Evolutionary conservation across 2,113 vertebrate genomes (phyloP).

Genomic region (Corvus moneduloides): DNA sequence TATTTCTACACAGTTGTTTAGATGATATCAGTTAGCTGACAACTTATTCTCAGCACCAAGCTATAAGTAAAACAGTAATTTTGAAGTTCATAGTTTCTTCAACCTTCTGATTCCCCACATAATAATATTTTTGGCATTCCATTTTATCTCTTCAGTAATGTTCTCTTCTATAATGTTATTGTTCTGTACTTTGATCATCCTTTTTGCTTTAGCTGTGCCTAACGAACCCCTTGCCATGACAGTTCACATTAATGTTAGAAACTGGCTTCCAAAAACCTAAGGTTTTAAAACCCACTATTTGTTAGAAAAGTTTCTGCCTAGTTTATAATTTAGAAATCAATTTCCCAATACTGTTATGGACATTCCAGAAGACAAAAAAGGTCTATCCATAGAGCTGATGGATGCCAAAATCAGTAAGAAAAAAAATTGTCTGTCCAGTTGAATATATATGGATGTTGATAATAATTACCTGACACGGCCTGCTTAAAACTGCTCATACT

Average conservation of each 20-base stretch:
- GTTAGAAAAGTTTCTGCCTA: neutral
- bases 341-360: neutral
- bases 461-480: conserved; percentile 15
- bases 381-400: neutral
- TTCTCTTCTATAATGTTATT: neutral
- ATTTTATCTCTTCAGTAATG: neutral
- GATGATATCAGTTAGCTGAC: neutral
- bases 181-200: neutral
- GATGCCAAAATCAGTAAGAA: neutral
- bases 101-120: neutral
- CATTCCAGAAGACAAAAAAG: conserved; percentile 5
- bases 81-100: neutral
- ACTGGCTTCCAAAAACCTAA: neutral
- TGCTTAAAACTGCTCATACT: conserved; percentile 3
- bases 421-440: neutral
- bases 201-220: neutral
- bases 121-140: neutral
- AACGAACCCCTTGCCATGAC: neutral
- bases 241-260: neutral
- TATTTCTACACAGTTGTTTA: neutral
- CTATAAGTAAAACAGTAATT: neutral
- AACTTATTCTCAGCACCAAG: neutral
- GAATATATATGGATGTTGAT: neutral
- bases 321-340: conserved; percentile 33
- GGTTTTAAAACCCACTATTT: neutral